Percentiles rank a stretch among this genome's conserved stretches.
These are phyloP conservation scores for Andrena haemorrhoa DNA, from an alignment of 2,888 invertebrate genomes.

Conservation along the genomic window DNA sequence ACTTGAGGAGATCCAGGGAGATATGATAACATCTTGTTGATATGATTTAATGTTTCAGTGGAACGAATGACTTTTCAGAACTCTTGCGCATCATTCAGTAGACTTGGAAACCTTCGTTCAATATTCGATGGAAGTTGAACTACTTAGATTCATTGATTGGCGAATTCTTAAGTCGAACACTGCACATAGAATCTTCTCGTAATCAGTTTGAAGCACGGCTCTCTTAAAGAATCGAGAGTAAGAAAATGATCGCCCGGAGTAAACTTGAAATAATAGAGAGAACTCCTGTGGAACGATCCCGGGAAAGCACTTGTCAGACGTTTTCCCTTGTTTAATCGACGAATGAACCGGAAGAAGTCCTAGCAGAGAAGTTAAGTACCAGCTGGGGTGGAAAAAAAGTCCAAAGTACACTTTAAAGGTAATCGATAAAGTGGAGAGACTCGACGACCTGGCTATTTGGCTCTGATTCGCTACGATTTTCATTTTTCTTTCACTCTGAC, in stretches of 20 bases:
- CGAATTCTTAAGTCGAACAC: neutral
- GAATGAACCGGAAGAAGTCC: slow-evolving; percentile 33
- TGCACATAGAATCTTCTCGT: neutral
- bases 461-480: slow-evolving; percentile 37
- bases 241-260: slow-evolving; percentile 3
- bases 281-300: slow-evolving; percentile 24
- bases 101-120: neutral
- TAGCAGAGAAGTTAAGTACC: slow-evolving; percentile 54
- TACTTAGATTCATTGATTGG: neutral
- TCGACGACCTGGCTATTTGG: slow-evolving; percentile 2
- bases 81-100: neutral
- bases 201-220: slow-evolving; percentile 10
- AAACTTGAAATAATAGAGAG: slow-evolving; percentile 49
- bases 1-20: too few relatives aligned
- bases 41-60: neutral
- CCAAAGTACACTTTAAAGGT: slow-evolving; percentile 47
- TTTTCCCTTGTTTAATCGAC: slow-evolving; percentile 50
- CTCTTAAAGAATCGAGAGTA: neutral
- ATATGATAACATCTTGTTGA: too few relatives aligned
- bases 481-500: neutral
- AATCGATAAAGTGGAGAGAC: slow-evolving; percentile 60
- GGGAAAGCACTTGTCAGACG: slow-evolving; percentile 28
- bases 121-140: neutral
- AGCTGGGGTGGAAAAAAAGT: slow-evolving; percentile 40
- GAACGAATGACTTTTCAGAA: neutral